Conservation (phyloP, 2,113 vertebrate genomes). For the Cyprinodon variegatus region DNA sequence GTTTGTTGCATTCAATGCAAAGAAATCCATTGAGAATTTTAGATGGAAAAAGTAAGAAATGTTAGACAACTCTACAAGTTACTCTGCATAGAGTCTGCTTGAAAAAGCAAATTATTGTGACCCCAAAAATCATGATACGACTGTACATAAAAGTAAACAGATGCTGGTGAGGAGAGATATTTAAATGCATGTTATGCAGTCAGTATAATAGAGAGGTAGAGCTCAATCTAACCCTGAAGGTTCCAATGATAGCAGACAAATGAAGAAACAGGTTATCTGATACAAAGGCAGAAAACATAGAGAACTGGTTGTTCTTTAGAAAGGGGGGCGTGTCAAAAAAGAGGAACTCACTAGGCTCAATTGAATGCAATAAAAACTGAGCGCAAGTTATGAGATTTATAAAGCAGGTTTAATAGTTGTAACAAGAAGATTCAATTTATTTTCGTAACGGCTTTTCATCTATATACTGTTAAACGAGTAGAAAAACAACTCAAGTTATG, state of each 20-base stretch:
- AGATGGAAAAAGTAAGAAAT: slow-evolving; percentile 4
- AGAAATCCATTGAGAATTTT: background rate
- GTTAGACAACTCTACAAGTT: slow-evolving; percentile 20
- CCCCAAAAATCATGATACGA: slow-evolving; percentile 19
- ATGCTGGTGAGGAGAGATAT: slow-evolving; percentile 36
- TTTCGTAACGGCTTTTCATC: slow-evolving; percentile 7
- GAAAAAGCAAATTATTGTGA: slow-evolving; percentile 22
- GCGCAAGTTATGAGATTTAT: slow-evolving; percentile 24
- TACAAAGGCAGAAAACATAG: background rate
- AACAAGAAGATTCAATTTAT: slow-evolving; percentile 15
- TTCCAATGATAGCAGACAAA: background rate
- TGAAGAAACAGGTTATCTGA: background rate
- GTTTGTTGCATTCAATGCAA: no score
- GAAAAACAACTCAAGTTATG: slow-evolving; percentile 20
- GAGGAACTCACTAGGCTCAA: slow-evolving; percentile 2
- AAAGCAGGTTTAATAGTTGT: slow-evolving; percentile 27
- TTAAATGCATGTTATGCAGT: slow-evolving; percentile 42
- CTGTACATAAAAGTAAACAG: slow-evolving; percentile 30
- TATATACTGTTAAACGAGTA: slow-evolving; percentile 10
- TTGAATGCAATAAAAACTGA: slow-evolving; percentile 23
- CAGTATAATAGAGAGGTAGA: background rate
- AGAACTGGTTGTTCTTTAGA: background rate
- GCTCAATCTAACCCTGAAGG: background rate
- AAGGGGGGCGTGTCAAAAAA: background rate
- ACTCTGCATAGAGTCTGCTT: slow-evolving; percentile 9